phyloP scores from a whole-genome alignment of 1,140 invertebrate genomes.

The Leptinotarsa defecta region DNA sequence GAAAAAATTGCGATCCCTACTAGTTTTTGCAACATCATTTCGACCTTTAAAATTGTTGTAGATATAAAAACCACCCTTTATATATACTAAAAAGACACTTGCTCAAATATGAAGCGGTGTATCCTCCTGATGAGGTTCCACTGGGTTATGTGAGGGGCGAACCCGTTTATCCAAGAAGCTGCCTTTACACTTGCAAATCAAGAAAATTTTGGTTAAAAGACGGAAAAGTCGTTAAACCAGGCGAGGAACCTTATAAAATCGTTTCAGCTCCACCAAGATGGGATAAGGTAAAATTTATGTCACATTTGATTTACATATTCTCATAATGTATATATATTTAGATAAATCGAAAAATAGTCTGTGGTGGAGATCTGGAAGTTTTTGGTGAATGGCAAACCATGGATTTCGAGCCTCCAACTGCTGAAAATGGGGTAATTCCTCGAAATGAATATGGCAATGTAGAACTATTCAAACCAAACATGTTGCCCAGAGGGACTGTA shows the following conservation, averaged over 20 bases:
- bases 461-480: slow-evolving; percentile 90
- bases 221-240: slow-evolving; percentile 80
- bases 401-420: slow-evolving; percentile 85
- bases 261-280: slow-evolving; percentile 91
- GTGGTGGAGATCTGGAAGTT: slow-evolving; percentile 80
- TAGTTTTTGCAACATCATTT: too few relatives aligned
- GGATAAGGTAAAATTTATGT: slow-evolving; percentile 69
- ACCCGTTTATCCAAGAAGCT: slow-evolving; percentile 86
- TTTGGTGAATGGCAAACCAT: slow-evolving; percentile 96
- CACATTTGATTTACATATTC: neutral
- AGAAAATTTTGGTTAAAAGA: slow-evolving; percentile 89
- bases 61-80: slow-evolving; percentile 93
- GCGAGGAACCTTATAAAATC: slow-evolving; percentile 91
- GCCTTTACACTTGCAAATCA: slow-evolving; percentile 83
- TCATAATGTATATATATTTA: slow-evolving; percentile 42
- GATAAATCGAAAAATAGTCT: slow-evolving; percentile 59
- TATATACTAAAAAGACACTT: slow-evolving; percentile 89
- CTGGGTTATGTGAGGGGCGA: slow-evolving; percentile 85
- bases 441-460: slow-evolving; percentile 98
- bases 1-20: too few relatives aligned
- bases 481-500: slow-evolving; percentile 94
- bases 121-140: slow-evolving; percentile 83
- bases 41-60: slow-evolving; percentile 41
- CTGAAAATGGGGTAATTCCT: slow-evolving; percentile 91
- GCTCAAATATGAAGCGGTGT: slow-evolving; percentile 96